Evolutionary conservation across 2,888 invertebrate genomes (phyloP).

Genomic region (Ormyrus nitidulus): DNA sequence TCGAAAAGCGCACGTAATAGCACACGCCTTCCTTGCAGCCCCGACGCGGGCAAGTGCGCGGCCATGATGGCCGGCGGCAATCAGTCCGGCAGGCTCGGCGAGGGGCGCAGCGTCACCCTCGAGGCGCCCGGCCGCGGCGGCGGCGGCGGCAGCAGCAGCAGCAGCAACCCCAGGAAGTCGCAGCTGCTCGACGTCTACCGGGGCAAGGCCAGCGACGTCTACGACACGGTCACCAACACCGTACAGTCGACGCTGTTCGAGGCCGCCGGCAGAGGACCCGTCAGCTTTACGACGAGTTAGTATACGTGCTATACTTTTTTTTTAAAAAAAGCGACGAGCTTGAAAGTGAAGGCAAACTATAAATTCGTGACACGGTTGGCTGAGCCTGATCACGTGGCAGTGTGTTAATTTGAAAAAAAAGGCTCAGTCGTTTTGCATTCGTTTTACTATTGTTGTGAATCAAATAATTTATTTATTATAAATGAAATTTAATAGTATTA

Average conservation of each 20-base stretch:
- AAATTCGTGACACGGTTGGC: too few relatives aligned
- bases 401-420: too few relatives aligned
- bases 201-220: conserved; percentile 63
- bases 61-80: conserved; percentile 56
- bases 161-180: conserved; percentile 55
- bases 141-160: too few relatives aligned
- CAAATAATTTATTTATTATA: too few relatives aligned
- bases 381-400: too few relatives aligned
- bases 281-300: conserved; percentile 24
- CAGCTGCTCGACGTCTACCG: conserved; percentile 62
- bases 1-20: too few relatives aligned
- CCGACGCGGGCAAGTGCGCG: conserved; percentile 77
- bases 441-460: too few relatives aligned
- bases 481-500: too few relatives aligned
- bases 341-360: too few relatives aligned
- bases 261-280: background rate
- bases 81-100: conserved; percentile 35
- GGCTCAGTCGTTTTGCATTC: too few relatives aligned
- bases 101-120: conserved; percentile 58
- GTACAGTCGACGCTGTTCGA: conserved; percentile 51
- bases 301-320: background rate
- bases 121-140: conserved; percentile 46
- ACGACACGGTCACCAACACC: conserved; percentile 62
- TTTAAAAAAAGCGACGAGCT: too few relatives aligned
- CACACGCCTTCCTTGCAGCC: conserved; percentile 69